A percentile compares a stretch with the other conserved stretches of the same genome.
These are phyloP conservation scores for Synanthedon myopaeformis DNA, from an alignment of 2,888 invertebrate species.

Conservation along the genomic window DNA sequence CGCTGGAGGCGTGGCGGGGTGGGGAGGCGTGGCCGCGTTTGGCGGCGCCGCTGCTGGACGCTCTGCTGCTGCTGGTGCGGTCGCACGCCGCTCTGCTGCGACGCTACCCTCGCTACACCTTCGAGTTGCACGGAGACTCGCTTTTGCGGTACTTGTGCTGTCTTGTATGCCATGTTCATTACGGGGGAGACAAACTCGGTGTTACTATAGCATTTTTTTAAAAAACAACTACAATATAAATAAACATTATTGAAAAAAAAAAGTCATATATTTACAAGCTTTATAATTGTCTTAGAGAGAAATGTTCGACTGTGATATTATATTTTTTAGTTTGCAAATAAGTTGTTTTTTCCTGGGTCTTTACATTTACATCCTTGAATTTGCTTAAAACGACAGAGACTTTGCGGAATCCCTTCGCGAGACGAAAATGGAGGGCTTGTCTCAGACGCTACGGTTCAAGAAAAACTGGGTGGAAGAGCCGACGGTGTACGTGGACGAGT, in stretches of 20 bases:
- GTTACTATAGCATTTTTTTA: no score
- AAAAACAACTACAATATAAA: no score
- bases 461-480: conserved; percentile 1
- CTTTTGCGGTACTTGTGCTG: not conserved
- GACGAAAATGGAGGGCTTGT: conserved; percentile 1
- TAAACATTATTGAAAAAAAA: no score
- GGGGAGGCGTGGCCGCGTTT: conserved; percentile 13
- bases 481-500: conserved; percentile 12
- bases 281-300: no score
- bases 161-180: no score
- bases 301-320: no score
- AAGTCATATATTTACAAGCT: no score
- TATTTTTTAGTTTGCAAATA: no score
- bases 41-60: conserved; percentile 14
- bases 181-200: no score
- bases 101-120: conserved; percentile 2
- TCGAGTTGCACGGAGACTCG: not conserved
- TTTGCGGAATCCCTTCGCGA: not conserved
- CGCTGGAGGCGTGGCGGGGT: conserved; percentile 5
- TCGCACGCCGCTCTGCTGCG: conserved; percentile 5
- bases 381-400: not conserved
- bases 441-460: not conserved
- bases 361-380: no score
- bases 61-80: conserved; percentile 12
- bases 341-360: no score